These are phyloP conservation scores for Conus betulinus DNA, from an alignment of 1,140 invertebrate species.

Conservation along the genomic window DNA sequence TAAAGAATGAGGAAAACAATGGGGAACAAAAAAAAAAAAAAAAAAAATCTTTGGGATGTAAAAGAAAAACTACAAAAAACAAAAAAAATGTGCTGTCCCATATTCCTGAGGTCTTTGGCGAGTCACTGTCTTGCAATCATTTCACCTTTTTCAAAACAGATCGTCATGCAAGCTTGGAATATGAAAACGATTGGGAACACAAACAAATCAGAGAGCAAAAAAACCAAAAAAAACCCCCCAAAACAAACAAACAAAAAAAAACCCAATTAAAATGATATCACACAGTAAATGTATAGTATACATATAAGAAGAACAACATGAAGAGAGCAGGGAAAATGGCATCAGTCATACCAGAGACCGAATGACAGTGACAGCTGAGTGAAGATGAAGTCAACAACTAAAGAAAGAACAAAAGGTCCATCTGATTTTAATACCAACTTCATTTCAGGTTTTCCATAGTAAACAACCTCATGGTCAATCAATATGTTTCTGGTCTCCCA, in stretches of 20 bases:
- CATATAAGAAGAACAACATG: neutral
- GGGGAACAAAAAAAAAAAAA: neutral
- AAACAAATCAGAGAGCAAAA: neutral
- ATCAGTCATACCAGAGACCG: neutral
- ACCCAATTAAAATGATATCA: neutral
- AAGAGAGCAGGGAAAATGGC: neutral
- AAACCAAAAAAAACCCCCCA: neutral
- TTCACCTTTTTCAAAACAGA: neutral
- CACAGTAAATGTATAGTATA: too few relatives aligned
- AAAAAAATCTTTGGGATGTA: neutral
- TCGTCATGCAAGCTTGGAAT: too few relatives aligned
- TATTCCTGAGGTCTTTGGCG: neutral
- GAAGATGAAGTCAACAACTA: neutral
- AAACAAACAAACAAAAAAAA: neutral
- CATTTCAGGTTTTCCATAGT: neutral
- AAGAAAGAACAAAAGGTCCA: neutral
- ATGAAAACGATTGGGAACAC: neutral
- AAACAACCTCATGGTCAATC: neutral
- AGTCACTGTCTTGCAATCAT: neutral
- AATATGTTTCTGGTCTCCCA: too few relatives aligned
- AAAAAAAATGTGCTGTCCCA: neutral
- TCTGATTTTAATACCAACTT: neutral
- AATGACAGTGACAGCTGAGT: neutral
- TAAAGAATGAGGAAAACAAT: neutral
- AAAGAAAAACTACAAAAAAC: neutral